Percentiles rank a stretch among this genome's conserved stretches.
Evolutionary conservation across 2,888 invertebrate genomes (phyloP).

Genomic region (Heliconius charithonia): DNA sequence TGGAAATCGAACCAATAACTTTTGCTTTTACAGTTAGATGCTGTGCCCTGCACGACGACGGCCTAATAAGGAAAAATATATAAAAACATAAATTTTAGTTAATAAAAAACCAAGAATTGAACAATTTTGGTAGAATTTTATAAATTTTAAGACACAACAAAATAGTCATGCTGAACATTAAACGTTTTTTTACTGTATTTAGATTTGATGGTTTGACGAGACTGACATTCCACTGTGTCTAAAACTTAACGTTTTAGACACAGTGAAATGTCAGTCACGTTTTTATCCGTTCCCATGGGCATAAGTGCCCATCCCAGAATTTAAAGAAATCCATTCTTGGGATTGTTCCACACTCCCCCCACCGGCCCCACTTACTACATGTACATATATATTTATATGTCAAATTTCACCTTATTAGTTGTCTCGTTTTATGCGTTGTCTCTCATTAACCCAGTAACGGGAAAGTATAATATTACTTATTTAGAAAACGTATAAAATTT

Average conservation of each 20-base stretch:
- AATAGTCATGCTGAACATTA: not conserved
- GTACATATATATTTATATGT: too few relatives aligned
- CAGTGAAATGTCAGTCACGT: too few relatives aligned
- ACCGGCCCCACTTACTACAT: too few relatives aligned
- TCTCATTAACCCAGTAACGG: too few relatives aligned
- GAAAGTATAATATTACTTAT: too few relatives aligned
- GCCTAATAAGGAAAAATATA: not conserved
- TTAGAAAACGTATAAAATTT: too few relatives aligned
- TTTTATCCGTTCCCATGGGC: not conserved
- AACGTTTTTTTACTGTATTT: not conserved
- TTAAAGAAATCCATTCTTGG: too few relatives aligned
- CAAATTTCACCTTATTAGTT: too few relatives aligned
- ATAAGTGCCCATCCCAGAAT: too few relatives aligned
- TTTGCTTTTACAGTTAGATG: not conserved
- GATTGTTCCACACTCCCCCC: too few relatives aligned
- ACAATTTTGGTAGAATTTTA: not conserved
- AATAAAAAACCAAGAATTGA: not conserved
- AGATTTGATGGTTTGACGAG: not conserved
- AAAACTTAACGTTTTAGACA: too few relatives aligned
- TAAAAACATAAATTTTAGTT: not conserved
- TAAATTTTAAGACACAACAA: not conserved
- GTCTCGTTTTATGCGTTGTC: too few relatives aligned
- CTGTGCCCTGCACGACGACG: not conserved
- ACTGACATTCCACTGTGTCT: not conserved
- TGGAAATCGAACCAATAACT: not conserved